phyloP scores from a whole-genome alignment of 2,797 vertebrate species.

The Chaetophractus vellerosus region DNA sequence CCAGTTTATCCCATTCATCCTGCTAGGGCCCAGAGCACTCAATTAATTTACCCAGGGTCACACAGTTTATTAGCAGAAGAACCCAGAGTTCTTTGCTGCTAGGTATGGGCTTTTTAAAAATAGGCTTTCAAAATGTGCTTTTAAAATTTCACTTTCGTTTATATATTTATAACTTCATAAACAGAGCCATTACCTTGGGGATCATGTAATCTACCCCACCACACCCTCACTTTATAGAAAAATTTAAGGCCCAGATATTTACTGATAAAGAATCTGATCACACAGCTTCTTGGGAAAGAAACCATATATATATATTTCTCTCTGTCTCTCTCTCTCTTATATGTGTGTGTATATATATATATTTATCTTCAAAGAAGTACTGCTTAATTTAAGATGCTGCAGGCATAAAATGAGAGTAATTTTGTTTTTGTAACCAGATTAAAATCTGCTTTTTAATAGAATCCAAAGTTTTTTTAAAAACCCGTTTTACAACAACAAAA shows the following conservation, averaged over 20 bases:
- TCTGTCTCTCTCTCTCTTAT: too few species aligned
- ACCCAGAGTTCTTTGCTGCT: not conserved
- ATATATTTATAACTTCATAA: not conserved
- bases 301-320: not conserved
- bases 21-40: not conserved
- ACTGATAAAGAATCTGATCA: not conserved
- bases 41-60: not conserved
- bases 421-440: not conserved
- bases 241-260: not conserved
- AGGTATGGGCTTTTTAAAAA: not conserved
- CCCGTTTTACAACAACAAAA: not conserved
- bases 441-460: conserved; percentile 50
- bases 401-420: not conserved
- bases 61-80: not conserved
- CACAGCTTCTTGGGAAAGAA: conserved; percentile 26
- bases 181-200: not conserved
- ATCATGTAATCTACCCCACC: not conserved
- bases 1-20: not conserved
- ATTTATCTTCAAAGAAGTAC: not conserved
- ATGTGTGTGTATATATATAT: not conserved
- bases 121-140: not conserved
- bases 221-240: not conserved
- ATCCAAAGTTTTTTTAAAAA: not conserved
- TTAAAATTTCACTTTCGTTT: not conserved
- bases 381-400: not conserved